phyloP scores from a whole-genome alignment of 2,113 vertebrate species.

The Coturnix japonica region DNA sequence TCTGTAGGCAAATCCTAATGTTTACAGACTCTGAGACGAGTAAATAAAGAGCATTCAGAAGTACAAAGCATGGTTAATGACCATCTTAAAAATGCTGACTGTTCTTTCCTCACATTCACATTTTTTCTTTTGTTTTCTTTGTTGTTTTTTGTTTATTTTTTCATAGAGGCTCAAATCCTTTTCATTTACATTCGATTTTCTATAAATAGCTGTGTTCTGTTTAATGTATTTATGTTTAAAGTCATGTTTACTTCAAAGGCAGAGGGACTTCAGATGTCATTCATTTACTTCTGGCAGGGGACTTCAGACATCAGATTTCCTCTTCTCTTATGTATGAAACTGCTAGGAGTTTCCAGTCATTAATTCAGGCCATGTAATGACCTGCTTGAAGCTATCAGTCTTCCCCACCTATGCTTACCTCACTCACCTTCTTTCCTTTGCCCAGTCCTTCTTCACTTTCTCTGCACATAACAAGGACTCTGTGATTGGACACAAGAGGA shows the following conservation, averaged over 20 bases:
- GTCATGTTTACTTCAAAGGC: constrained; percentile 23
- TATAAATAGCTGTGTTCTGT: constrained; percentile 18
- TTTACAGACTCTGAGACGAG: constrained; percentile 9
- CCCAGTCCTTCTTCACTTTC: not conserved
- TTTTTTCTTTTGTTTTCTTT: constrained; percentile 27
- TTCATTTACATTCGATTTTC: constrained; percentile 44
- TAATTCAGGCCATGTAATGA: not conserved
- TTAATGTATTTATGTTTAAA: constrained; percentile 31
- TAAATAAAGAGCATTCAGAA: constrained; percentile 21
- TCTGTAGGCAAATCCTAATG: constrained; percentile 1
- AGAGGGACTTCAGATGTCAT: not conserved
- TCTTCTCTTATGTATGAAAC: not conserved
- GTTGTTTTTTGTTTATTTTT: constrained; percentile 25
- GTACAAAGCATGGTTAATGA: not conserved
- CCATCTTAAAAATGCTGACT: not conserved
- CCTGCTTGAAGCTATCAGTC: not conserved
- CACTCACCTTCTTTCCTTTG: not conserved
- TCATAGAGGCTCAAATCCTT: not conserved
- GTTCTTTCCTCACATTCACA: not conserved
- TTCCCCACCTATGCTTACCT: not conserved
- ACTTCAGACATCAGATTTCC: not conserved
- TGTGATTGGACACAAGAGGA: not conserved
- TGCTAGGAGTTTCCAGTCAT: not conserved
- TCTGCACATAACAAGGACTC: not conserved
- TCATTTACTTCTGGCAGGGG: not conserved